Evolutionary conservation across 2,888 invertebrate genomes (phyloP).

Genomic region (Halictus ligatus): DNA sequence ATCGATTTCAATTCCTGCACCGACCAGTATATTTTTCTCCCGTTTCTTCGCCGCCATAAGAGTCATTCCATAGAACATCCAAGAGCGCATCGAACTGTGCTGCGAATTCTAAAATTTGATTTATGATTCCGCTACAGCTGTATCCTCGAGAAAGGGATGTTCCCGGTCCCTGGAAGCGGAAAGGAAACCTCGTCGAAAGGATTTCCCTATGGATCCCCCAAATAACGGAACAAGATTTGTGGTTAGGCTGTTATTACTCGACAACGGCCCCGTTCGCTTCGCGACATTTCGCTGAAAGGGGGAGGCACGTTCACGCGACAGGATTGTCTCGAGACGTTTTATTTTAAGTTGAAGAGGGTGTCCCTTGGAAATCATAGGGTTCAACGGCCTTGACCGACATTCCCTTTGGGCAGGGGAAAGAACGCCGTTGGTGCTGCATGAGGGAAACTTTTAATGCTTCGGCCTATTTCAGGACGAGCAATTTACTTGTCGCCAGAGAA

Average conservation of each 20-base stretch:
- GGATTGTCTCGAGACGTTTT: not conserved
- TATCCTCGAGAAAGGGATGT: not conserved
- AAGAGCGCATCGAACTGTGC: conserved; percentile 17
- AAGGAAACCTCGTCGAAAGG: not conserved
- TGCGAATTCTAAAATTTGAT: conserved; percentile 46
- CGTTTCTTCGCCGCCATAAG: not conserved
- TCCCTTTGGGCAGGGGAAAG: conserved; percentile 7
- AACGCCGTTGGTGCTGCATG: conserved; percentile 1
- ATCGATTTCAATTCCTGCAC: not conserved
- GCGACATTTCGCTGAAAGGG: not conserved
- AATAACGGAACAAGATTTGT: not conserved
- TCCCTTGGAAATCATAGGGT: conserved; percentile 25
- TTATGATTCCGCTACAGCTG: conserved; percentile 37
- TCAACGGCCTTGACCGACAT: conserved; percentile 59
- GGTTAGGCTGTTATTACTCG: conserved; percentile 22
- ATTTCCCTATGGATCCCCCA: not conserved
- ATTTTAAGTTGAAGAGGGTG: conserved; percentile 13
- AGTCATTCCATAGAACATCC: not conserved
- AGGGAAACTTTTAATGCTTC: conserved; percentile 48
- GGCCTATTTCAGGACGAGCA: conserved; percentile 38
- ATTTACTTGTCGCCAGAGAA: conserved; percentile 38
- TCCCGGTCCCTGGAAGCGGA: too few species aligned
- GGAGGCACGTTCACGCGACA: not conserved
- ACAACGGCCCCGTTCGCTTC: not conserved
- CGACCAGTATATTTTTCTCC: conserved; percentile 14